These are phyloP conservation scores for Taenioides sp. DNA, from an alignment of 2,797 vertebrate genomes.

Conservation along the genomic window DNA sequence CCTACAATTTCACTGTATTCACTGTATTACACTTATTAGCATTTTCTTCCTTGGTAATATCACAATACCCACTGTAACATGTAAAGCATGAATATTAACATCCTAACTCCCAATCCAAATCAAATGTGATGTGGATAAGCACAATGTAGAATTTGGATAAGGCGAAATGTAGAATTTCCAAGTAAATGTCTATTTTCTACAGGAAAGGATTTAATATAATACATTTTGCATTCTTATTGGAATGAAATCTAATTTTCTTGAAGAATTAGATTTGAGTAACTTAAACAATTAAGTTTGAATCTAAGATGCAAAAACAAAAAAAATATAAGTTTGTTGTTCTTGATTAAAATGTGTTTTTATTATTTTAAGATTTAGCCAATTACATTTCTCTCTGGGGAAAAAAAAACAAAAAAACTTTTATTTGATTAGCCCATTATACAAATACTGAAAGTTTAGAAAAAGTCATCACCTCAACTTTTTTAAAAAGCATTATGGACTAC, in stretches of 20 bases:
- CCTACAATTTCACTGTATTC: too few relatives aligned
- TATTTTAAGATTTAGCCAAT: not conserved
- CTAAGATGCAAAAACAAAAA: too few relatives aligned
- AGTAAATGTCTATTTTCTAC: not conserved
- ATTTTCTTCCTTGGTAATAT: not conserved
- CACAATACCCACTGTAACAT: not conserved
- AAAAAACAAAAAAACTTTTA: not conserved
- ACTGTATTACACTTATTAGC: too few relatives aligned
- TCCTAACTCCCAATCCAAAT: too few relatives aligned
- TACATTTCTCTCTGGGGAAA: slow-evolving; percentile 2
- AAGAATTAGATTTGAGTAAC: not conserved
- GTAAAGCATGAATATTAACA: too few relatives aligned
- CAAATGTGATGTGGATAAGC: too few relatives aligned
- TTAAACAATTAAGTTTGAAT: not conserved
- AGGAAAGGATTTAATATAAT: not conserved
- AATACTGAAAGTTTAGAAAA: not conserved
- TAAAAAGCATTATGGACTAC: slow-evolving; percentile 8
- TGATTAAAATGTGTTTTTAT: not conserved
- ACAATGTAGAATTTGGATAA: too few relatives aligned
- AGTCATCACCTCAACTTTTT: slow-evolving; percentile 11
- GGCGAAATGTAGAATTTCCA: too few relatives aligned
- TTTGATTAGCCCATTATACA: slow-evolving; percentile 2
- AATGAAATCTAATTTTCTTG: not conserved
- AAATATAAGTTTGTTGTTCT: not conserved
- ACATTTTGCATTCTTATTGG: not conserved